phyloP scores from a whole-genome alignment of 2,888 invertebrate species.

The Hirtodrosophila cameraria region DNA sequence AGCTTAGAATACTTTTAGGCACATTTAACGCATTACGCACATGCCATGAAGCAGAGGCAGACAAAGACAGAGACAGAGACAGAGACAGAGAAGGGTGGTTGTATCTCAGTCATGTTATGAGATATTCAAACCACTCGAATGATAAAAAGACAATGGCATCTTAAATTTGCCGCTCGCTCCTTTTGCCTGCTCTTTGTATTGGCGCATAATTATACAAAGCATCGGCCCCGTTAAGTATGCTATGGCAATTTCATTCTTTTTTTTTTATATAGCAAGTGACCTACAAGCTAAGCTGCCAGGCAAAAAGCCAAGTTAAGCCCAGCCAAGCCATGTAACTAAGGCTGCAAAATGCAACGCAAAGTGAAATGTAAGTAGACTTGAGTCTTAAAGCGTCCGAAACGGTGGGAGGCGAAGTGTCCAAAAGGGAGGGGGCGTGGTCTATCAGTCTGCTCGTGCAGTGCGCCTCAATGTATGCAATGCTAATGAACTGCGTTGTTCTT shows the following conservation, averaged over 20 bases:
- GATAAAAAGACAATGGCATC: slow-evolving; percentile 53
- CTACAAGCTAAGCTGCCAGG: slow-evolving; percentile 43
- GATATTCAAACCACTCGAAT: slow-evolving; percentile 33
- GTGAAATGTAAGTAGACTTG: slow-evolving; percentile 55
- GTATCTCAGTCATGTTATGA: slow-evolving; percentile 32
- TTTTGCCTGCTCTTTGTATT: slow-evolving; percentile 6
- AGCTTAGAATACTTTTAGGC: slow-evolving; percentile 61
- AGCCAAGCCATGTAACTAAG: slow-evolving; percentile 2
- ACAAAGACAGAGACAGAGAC: background rate
- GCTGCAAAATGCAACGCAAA: slow-evolving; percentile 55
- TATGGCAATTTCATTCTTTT: background rate
- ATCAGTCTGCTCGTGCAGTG: slow-evolving; percentile 12
- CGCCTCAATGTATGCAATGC: slow-evolving; percentile 41
- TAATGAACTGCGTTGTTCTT: slow-evolving; percentile 46
- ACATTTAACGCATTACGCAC: slow-evolving; percentile 63
- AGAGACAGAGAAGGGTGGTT: slow-evolving; percentile 4
- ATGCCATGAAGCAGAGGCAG: background rate
- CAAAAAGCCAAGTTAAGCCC: slow-evolving; percentile 16
- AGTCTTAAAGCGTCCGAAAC: slow-evolving; percentile 46
- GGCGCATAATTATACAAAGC: slow-evolving; percentile 49
- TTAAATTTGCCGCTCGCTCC: slow-evolving; percentile 4
- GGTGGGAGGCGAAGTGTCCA: slow-evolving; percentile 8
- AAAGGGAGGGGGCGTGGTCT: slow-evolving; percentile 1
- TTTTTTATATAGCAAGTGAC: slow-evolving; percentile 36
- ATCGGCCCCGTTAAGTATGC: slow-evolving; percentile 36